These are phyloP conservation scores for Agrilus mali DNA, from an alignment of 2,888 invertebrate species.

Conservation along the genomic window DNA sequence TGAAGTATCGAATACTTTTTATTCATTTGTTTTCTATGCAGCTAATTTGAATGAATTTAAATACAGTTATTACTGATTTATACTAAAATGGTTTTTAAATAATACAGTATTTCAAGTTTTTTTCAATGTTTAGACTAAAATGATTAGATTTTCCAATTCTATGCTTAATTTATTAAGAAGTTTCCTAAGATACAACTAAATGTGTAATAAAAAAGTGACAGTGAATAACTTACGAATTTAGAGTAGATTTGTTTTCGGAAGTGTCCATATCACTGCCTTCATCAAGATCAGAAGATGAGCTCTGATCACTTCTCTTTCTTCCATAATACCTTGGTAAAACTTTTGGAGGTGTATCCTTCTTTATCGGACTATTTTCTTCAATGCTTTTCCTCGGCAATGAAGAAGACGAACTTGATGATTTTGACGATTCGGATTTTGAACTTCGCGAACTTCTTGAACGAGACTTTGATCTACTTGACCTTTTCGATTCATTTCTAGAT, in stretches of 20 bases:
- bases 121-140: too few relatives aligned
- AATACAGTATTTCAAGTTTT: too few relatives aligned
- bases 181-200: too few relatives aligned
- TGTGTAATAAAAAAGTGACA: too few relatives aligned
- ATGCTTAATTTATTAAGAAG: too few relatives aligned
- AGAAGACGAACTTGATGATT: slow-evolving; percentile 18
- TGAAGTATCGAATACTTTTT: background rate
- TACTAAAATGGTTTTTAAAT: too few relatives aligned
- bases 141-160: too few relatives aligned
- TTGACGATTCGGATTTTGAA: slow-evolving; percentile 20
- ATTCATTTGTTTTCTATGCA: background rate
- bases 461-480: slow-evolving; percentile 12
- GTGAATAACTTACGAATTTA: slow-evolving; percentile 12
- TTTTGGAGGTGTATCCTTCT: slow-evolving; percentile 23
- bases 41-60: too few relatives aligned
- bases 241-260: slow-evolving; percentile 17
- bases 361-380: slow-evolving; percentile 16
- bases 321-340: slow-evolving; percentile 44
- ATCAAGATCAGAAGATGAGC: slow-evolving; percentile 37
- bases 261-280: slow-evolving; percentile 25
- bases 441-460: slow-evolving; percentile 19
- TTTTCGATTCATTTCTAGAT: slow-evolving; percentile 4
- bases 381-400: slow-evolving; percentile 11
- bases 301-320: slow-evolving; percentile 40
- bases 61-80: too few relatives aligned